A percentile compares a stretch with the other conserved stretches of the same genome.
phyloP scores from a whole-genome alignment of 2,888 invertebrate species.

The Ichneumon xanthorius region DNA sequence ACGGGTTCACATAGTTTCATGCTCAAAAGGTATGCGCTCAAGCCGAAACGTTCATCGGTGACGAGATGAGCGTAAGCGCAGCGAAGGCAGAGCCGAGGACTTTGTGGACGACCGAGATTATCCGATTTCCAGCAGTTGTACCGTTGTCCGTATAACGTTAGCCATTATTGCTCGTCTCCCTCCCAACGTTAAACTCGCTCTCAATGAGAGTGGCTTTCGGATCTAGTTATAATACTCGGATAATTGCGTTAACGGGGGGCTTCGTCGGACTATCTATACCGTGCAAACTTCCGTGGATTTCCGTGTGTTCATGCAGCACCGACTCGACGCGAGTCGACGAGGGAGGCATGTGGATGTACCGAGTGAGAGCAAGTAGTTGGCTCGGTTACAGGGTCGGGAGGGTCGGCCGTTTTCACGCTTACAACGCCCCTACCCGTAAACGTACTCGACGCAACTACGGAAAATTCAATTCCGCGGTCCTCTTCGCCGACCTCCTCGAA shows the following conservation, averaged over 20 bases:
- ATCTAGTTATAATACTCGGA: conserved; percentile 30
- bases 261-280: background rate
- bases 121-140: conserved; percentile 25
- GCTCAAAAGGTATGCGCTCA: conserved; percentile 14
- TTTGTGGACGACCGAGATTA: conserved; percentile 34
- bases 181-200: conserved; percentile 8
- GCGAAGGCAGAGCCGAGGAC: background rate
- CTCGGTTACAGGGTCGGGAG: conserved; percentile 1
- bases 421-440: background rate
- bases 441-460: background rate
- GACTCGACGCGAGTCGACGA: background rate
- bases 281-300: conserved; percentile 1
- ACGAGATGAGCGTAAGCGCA: background rate
- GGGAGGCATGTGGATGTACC: background rate
- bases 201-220: conserved; percentile 15
- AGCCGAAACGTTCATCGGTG: background rate
- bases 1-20: background rate
- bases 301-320: background rate
- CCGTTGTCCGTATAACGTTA: conserved; percentile 1
- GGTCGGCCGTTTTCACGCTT: background rate
- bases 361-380: conserved; percentile 6
- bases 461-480: conserved; percentile 21
- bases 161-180: conserved; percentile 4
- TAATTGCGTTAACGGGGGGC: conserved; percentile 21
- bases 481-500: background rate